phyloP scores from a whole-genome alignment of 2,113 vertebrate species.

The Brachyistius frenatus region DNA sequence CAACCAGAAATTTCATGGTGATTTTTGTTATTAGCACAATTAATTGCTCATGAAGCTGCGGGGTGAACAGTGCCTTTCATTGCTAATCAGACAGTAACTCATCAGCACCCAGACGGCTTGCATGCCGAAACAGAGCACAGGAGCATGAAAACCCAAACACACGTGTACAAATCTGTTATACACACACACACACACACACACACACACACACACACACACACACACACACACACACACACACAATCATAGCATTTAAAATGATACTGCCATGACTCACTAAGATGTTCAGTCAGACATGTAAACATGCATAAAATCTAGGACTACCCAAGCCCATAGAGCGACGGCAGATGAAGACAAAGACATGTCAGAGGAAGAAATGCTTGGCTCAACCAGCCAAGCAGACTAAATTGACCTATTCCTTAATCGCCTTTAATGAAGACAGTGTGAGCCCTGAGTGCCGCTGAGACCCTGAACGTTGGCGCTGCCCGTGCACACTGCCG shows the following conservation, averaged over 20 bases:
- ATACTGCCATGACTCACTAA: constrained; percentile 44
- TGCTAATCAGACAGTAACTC: constrained; percentile 67
- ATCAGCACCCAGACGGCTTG: constrained; percentile 51
- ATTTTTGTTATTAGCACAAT: constrained; percentile 48
- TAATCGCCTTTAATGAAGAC: constrained; percentile 84
- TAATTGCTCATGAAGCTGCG: constrained; percentile 62
- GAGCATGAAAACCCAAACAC: constrained; percentile 42
- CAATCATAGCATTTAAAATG: constrained; percentile 52
- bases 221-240: constrained; percentile 25
- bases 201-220: not conserved
- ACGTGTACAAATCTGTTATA: not conserved
- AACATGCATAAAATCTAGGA: constrained; percentile 65
- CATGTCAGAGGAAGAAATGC: constrained; percentile 55
- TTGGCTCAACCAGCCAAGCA: constrained; percentile 66
- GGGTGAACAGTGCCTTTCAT: constrained; percentile 50
- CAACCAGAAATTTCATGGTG: constrained; percentile 44
- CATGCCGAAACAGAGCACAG: constrained; percentile 22
- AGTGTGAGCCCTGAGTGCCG: constrained; percentile 69
- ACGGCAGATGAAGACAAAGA: constrained; percentile 65
- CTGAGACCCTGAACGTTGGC: constrained; percentile 56
- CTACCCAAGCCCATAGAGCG: constrained; percentile 46
- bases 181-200: constrained; percentile 9
- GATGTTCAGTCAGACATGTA: constrained; percentile 69
- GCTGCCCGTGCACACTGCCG: constrained; percentile 21
- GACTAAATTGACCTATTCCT: constrained; percentile 82